Percentiles rank a stretch among this genome's conserved stretches.
phyloP scores from a whole-genome alignment of 2,888 invertebrate genomes.

The Ctena decussata region DNA sequence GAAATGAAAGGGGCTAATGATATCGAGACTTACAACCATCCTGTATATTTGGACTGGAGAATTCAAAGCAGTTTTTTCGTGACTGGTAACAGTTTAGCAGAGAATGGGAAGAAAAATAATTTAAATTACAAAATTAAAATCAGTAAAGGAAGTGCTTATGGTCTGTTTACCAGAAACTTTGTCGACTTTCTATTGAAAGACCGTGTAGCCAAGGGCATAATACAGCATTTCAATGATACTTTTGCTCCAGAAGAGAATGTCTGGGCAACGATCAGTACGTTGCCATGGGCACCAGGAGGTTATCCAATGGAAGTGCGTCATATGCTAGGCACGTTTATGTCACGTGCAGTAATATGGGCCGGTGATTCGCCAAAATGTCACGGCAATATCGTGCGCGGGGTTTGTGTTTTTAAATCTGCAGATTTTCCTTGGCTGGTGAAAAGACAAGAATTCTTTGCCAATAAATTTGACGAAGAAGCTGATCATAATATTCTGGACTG shows the following conservation, averaged over 20 bases:
- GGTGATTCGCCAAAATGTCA: constrained; percentile 66
- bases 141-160: constrained; percentile 69
- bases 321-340: constrained; percentile 61
- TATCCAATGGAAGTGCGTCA: constrained; percentile 72
- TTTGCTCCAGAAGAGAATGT: constrained; percentile 71
- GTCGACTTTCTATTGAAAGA: constrained; percentile 68
- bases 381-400: constrained; percentile 67
- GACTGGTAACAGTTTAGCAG: constrained; percentile 31
- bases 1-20: constrained; percentile 84
- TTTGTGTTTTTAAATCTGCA: constrained; percentile 69
- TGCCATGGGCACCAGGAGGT: constrained; percentile 72
- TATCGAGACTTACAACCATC: constrained; percentile 61
- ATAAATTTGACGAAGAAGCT: constrained; percentile 74
- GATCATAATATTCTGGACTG: constrained; percentile 72
- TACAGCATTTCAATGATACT: constrained; percentile 69
- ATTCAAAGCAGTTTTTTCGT: constrained; percentile 35
- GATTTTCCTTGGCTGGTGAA: constrained; percentile 79
- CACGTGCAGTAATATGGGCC: constrained; percentile 73
- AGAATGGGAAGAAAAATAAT: constrained; percentile 19
- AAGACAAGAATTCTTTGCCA: constrained; percentile 82
- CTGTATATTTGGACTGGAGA: constrained; percentile 40
- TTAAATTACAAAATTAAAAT: constrained; percentile 38
- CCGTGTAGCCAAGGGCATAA: constrained; percentile 45
- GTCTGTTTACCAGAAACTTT: constrained; percentile 64
- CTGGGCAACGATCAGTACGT: constrained; percentile 69